Evolutionary conservation across 2,888 invertebrate species (phyloP).

Genomic region (Hirtodrosophila confusa): DNA sequence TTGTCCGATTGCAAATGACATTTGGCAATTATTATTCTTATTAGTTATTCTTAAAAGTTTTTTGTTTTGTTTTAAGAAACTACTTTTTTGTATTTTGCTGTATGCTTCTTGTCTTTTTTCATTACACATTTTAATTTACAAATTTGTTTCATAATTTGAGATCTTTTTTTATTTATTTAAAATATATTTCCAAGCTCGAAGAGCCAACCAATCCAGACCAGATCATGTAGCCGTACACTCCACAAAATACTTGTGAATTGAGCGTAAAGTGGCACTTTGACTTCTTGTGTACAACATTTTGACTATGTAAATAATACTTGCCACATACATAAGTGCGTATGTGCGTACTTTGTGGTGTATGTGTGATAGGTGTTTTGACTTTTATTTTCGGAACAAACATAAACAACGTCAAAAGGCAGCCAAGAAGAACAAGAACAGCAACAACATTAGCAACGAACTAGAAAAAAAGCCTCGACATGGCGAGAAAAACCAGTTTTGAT

Average conservation of each 20-base stretch:
- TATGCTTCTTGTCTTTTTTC: too few relatives aligned
- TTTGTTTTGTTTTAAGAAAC: too few relatives aligned
- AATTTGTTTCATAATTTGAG: not conserved
- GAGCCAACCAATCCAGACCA: conserved; percentile 44
- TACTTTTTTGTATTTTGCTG: too few relatives aligned
- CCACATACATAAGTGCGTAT: not conserved
- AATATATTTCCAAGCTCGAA: not conserved
- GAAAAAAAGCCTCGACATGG: conserved; percentile 26
- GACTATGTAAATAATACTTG: conserved; percentile 8
- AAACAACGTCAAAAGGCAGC: conserved; percentile 35
- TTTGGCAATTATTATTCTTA: too few relatives aligned
- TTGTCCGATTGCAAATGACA: too few relatives aligned
- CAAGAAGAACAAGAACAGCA: conserved; percentile 45
- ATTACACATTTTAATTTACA: too few relatives aligned
- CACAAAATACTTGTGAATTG: conserved; percentile 42
- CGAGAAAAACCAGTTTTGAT: conserved; percentile 67
- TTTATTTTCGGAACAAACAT: conserved; percentile 71
- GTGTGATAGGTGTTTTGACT: conserved; percentile 37
- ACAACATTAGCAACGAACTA: conserved; percentile 41
- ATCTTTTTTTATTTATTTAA: not conserved
- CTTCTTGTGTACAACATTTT: conserved; percentile 27
- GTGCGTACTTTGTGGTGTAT: not conserved
- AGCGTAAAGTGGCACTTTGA: conserved; percentile 56
- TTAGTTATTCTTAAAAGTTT: too few relatives aligned
- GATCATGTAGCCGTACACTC: conserved; percentile 49